Conservation (phyloP, 2,888 invertebrate species). For the Drosophila mulleri region DNA sequence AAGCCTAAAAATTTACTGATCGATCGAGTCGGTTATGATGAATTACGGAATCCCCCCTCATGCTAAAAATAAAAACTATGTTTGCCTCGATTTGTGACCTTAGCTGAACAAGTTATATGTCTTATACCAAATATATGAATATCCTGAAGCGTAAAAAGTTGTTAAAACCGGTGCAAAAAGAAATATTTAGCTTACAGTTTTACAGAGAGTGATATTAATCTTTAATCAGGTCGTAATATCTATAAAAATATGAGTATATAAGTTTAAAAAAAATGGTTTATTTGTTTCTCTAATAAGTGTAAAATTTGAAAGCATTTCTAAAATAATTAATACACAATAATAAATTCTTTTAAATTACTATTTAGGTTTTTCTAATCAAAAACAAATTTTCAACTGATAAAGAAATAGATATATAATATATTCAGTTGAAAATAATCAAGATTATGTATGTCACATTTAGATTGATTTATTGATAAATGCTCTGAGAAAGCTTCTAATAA, state of each 20-base stretch:
- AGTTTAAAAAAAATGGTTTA: no score
- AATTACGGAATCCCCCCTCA: neutral
- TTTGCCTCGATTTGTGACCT: no score
- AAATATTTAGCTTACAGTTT: no score
- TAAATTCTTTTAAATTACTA: no score
- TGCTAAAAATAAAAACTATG: no score
- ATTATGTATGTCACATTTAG: neutral
- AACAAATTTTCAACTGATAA: neutral
- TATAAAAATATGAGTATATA: no score
- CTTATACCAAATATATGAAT: no score
- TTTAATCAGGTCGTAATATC: no score
- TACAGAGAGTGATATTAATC: no score
- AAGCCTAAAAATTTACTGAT: neutral
- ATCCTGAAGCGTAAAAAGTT: no score
- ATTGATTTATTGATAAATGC: neutral
- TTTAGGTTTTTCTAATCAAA: neutral
- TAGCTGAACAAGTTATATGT: no score
- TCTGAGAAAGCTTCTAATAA: neutral
- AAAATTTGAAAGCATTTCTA: neutral
- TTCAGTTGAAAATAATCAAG: neutral
- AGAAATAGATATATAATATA: neutral
- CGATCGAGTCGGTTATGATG: neutral
- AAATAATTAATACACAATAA: neutral
- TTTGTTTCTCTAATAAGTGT: neutral
- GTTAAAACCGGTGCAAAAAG: no score